Evolutionary conservation across 2,797 vertebrate species (phyloP).

Genomic region (Dermochelys coriacea): DNA sequence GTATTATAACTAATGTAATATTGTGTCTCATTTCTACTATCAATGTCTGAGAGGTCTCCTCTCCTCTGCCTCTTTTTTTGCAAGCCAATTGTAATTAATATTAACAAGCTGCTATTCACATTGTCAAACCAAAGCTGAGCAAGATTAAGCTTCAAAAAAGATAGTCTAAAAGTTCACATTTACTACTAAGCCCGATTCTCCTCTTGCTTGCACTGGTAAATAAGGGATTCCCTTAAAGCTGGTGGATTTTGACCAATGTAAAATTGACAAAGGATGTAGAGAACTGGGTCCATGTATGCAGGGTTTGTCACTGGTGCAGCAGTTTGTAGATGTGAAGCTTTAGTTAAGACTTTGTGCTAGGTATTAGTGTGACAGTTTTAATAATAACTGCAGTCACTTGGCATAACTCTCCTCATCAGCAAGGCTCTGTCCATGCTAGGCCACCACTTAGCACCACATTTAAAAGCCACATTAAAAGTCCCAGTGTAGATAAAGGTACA

Average conservation of each 20-base stretch:
- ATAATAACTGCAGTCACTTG: background rate
- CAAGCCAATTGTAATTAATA: conserved; percentile 12
- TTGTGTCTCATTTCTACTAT: too few species aligned
- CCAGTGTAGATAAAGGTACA: background rate
- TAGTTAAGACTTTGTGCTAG: background rate
- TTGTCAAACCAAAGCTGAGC: background rate
- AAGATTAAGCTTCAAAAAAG: conserved; percentile 16
- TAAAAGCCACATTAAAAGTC: background rate
- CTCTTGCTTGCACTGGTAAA: background rate
- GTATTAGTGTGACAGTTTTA: background rate
- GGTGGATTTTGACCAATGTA: background rate
- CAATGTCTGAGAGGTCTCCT: background rate
- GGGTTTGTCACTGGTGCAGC: background rate
- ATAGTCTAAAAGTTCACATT: background rate
- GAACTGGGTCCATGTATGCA: background rate
- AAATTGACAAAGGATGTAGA: background rate
- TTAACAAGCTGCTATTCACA: conserved; percentile 12
- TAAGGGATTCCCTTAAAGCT: background rate
- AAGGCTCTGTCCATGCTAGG: background rate
- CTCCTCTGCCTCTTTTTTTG: background rate
- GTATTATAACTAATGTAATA: background rate
- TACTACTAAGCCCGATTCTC: background rate
- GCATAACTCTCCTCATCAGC: background rate
- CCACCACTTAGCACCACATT: background rate
- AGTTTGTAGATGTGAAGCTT: background rate